Evolutionary conservation across 2,888 invertebrate genomes (phyloP), one percentile per base, ranked within the genome.

Genomic region (Schrankia costaestrigalis): DNA sequence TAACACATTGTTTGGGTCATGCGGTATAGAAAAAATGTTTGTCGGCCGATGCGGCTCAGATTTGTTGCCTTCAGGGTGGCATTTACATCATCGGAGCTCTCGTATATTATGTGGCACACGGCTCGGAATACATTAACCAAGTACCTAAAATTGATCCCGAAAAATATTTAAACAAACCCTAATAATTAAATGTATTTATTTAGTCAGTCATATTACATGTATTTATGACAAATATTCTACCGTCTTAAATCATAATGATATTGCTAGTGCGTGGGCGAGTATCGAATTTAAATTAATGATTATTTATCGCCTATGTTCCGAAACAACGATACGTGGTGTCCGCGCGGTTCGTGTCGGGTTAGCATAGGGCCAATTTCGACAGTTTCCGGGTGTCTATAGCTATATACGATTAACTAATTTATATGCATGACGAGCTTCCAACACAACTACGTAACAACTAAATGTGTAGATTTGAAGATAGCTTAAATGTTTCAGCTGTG

Each of bases 1-100:
- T 85, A 85, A 80, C 74, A 67, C 77, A 78, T 82, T 83, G 83
- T 85, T 78, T 71, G 72, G 77, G 73, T 57, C 78, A 74, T 77
- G 73, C 77, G 78, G 69, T 63, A 62, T 57, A 76, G 64, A 77
- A 80, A 81, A 34, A 85, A 80, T 76, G 69, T 78, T 79, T 80
- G 81, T 82, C 78, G 84, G 82, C 46, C 67, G 69, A 66, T 63
- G 60, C 67, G 65, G 60, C 47, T 56, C 61, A 77, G 71, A 81
- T 84, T 81, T 81, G 80, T 83, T 71, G 63, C 75, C 78, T 80
- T 78, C 81, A 72, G 78, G 86, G 86, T 86, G 86, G 86, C 69
- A 78, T 73, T 67, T 63, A 64, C 64, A 67, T 80, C 79, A 79
- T 71, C 64, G 64, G 67, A 41, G 63, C 65, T 65, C 66, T 69